A percentile compares a stretch with the other conserved stretches of the same genome.
Conservation (phyloP, 2,888 invertebrate species). For the Diaprepes abbreviatus region DNA sequence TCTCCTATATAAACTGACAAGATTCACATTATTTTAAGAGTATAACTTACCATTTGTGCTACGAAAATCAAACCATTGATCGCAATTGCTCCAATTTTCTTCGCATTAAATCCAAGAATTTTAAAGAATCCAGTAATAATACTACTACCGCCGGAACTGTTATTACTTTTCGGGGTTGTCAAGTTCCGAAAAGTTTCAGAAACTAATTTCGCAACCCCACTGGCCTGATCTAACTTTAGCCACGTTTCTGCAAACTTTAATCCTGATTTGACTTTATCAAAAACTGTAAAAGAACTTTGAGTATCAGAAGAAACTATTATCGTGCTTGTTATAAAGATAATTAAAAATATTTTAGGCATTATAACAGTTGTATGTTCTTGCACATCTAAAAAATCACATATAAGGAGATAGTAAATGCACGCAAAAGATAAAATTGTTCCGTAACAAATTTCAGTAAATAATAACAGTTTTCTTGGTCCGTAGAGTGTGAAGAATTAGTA, state of each 20-base stretch:
- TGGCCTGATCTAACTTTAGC: conserved; percentile 68
- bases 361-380: not conserved
- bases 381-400: not conserved
- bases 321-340: not conserved
- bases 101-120: conserved; percentile 81
- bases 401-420: not conserved
- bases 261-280: conserved; percentile 58
- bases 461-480: conserved; percentile 17
- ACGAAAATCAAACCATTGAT: conserved; percentile 87
- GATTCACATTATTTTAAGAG: too few relatives aligned
- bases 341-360: not conserved
- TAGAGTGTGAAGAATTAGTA: conserved; percentile 19
- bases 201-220: conserved; percentile 75
- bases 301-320: not conserved
- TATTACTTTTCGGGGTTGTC: not conserved
- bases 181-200: conserved; percentile 70
- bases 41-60: conserved; percentile 82
- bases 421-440: not conserved
- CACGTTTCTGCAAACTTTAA: conserved; percentile 69
- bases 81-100: conserved; percentile 84
- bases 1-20: too few relatives aligned
- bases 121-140: conserved; percentile 71
- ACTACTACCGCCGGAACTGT: not conserved
- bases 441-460: not conserved
- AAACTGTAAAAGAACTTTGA: not conserved